Conservation (phyloP, 1,140 invertebrate genomes). For the Platyura marginata region DNA sequence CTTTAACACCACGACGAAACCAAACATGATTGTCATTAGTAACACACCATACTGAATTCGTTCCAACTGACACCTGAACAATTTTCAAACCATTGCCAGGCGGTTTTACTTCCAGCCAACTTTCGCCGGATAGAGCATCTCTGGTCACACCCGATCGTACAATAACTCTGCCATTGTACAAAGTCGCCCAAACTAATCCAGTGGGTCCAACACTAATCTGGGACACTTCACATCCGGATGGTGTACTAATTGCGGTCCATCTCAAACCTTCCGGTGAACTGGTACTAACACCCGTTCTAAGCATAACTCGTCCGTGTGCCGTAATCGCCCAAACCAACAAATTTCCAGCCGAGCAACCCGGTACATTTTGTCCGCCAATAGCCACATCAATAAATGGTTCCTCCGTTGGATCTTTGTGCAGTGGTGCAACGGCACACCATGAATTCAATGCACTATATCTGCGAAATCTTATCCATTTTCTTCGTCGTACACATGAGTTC, state of each 20-base stretch:
- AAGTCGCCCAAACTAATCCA: constrained; percentile 67
- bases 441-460: constrained; percentile 75
- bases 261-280: constrained; percentile 65
- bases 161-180: constrained; percentile 61
- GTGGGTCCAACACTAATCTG: constrained; percentile 68
- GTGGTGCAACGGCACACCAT: constrained; percentile 76
- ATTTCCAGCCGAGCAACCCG: constrained; percentile 48
- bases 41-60: constrained; percentile 72
- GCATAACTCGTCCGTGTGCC: constrained; percentile 73
- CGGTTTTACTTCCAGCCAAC: constrained; percentile 63
- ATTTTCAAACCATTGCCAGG: constrained; percentile 48
- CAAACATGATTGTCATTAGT: constrained; percentile 71
- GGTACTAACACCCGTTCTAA: constrained; percentile 55
- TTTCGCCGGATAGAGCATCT: constrained; percentile 50
- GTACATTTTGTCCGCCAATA: constrained; percentile 64
- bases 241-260: constrained; percentile 60
- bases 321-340: constrained; percentile 82
- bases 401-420: constrained; percentile 73
- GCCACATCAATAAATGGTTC: constrained; percentile 54
- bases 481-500: constrained; percentile 76
- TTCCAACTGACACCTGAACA: constrained; percentile 61
- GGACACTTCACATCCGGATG: constrained; percentile 56
- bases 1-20: constrained; percentile 71
- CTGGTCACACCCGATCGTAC: constrained; percentile 59
- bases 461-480: constrained; percentile 75